These are phyloP conservation scores for Fregetta grallaria DNA, from an alignment of 2,113 vertebrate genomes.

Conservation along the genomic window DNA sequence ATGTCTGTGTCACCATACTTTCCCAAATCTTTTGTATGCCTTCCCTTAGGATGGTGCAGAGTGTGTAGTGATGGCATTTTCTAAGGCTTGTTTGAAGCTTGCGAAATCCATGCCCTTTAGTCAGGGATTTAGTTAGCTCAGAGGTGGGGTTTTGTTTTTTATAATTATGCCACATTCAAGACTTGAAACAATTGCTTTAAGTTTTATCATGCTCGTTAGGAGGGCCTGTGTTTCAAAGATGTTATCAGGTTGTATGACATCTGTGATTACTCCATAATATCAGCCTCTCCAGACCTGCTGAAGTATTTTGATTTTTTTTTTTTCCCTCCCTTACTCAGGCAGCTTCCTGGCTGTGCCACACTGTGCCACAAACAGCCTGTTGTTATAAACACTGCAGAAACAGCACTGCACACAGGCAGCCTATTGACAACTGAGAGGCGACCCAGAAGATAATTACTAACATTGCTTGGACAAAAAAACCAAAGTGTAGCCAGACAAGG, in stretches of 20 bases:
- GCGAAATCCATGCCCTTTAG: not conserved
- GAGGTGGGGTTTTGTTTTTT: not conserved
- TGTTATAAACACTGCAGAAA: conserved; percentile 25
- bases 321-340: not conserved
- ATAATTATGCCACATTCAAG: not conserved
- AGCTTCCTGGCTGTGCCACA: not conserved
- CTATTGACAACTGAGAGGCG: conserved; percentile 19
- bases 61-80: not conserved
- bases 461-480: not conserved
- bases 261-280: conserved; percentile 14
- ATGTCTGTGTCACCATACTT: rapidly evolving
- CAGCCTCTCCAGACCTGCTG: not conserved
- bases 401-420: not conserved
- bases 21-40: not conserved
- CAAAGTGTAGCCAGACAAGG: not conserved
- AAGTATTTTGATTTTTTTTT: not conserved
- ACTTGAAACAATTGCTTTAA: not conserved
- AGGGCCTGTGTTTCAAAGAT: not conserved
- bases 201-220: conserved; percentile 21
- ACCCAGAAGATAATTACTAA: conserved; percentile 39
- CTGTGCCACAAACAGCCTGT: conserved; percentile 32
- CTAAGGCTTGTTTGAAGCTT: not conserved
- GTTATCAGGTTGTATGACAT: not conserved
- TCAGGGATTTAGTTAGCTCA: not conserved
- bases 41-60: not conserved